A percentile compares a stretch with the other conserved stretches of the same genome.
Conservation (phyloP, 92 coral and sea anemone species). For the Hydrozoanthus gracilis region DNA sequence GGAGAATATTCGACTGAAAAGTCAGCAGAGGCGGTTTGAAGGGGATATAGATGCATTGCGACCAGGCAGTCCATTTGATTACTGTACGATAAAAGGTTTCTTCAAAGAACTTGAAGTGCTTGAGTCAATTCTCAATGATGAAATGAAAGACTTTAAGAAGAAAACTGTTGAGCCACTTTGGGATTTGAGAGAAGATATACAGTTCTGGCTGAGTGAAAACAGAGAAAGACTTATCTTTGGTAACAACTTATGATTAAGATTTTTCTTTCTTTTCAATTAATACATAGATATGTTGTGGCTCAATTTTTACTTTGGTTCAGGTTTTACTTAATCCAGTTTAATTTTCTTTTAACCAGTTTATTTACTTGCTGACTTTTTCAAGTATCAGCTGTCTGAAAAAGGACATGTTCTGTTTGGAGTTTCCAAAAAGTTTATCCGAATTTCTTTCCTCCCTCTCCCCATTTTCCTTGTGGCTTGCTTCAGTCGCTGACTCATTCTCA, state of each 20-base stretch:
- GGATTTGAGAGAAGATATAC: conserved; percentile 95
- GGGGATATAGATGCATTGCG: conserved; percentile 81
- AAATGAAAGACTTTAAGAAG: conserved; percentile 74
- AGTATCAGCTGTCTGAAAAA: too few species aligned
- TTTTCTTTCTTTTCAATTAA: background rate
- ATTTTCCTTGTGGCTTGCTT: too few species aligned
- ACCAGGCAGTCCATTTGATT: conserved; percentile 82
- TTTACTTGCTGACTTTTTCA: too few species aligned
- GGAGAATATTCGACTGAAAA: conserved; percentile 79
- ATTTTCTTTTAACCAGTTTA: too few species aligned
- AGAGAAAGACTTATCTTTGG: conserved; percentile 83
- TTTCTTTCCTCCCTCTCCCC: too few species aligned
- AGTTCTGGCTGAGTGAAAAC: conserved; percentile 93
- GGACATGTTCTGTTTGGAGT: too few species aligned
- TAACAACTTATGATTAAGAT: conserved; percentile 18
- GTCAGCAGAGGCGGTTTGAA: conserved; percentile 75
- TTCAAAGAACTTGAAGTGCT: conserved; percentile 84
- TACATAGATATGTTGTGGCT: background rate
- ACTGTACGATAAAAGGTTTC: conserved; percentile 77
- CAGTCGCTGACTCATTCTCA: too few species aligned
- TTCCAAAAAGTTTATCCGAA: too few species aligned
- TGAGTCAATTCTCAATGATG: conserved; percentile 80
- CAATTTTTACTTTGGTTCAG: too few species aligned
- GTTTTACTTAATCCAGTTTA: too few species aligned
- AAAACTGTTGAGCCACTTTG: conserved; percentile 90